Evolutionary conservation across 2,888 invertebrate species (phyloP).

Genomic region (Zygogramma bicolorata): DNA sequence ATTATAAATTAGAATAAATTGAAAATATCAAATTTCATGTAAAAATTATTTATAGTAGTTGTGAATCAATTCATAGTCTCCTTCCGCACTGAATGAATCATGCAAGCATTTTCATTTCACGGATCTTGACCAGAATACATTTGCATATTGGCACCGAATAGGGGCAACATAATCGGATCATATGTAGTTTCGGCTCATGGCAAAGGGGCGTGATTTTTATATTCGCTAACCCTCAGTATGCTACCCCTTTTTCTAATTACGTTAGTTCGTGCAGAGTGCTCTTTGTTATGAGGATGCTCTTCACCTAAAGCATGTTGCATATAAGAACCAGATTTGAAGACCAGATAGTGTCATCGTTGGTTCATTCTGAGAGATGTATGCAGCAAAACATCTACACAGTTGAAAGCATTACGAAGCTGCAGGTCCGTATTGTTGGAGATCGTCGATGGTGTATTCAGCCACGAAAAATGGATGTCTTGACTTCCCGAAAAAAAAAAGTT

Average conservation of each 20-base stretch:
- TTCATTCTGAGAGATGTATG: background rate
- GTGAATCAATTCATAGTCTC: background rate
- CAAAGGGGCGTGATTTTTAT: conserved; percentile 13
- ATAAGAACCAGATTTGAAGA: background rate
- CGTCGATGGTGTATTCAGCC: too few species aligned
- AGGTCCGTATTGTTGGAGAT: background rate
- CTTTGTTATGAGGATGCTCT: background rate
- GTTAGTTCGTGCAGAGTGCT: background rate
- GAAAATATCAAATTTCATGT: too few species aligned
- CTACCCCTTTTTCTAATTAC: conserved; percentile 3
- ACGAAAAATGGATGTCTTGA: too few species aligned
- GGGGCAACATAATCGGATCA: conserved; percentile 14
- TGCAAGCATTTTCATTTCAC: background rate
- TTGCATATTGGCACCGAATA: background rate
- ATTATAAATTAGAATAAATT: too few species aligned
- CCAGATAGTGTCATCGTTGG: background rate
- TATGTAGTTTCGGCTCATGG: background rate
- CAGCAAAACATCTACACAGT: background rate
- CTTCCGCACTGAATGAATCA: background rate
- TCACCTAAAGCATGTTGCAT: background rate
- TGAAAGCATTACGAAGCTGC: background rate
- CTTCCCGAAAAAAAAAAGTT: too few species aligned
- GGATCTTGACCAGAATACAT: background rate
- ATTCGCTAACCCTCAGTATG: background rate
- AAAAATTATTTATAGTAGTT: background rate